Conservation (phyloP, 2,888 invertebrate genomes). For the Maniola hyperantus region DNA sequence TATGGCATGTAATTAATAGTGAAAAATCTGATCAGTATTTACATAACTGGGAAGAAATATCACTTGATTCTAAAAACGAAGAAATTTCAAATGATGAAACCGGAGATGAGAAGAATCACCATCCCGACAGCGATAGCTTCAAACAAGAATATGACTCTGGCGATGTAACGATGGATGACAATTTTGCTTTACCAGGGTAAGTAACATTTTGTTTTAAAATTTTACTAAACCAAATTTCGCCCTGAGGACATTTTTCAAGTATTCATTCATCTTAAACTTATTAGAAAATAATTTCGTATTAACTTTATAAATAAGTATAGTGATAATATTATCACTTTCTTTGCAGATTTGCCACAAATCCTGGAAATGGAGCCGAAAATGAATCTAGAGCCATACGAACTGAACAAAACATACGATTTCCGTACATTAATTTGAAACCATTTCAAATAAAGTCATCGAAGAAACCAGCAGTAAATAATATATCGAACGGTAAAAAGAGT, state of each 20-base stretch:
- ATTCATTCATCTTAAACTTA: neutral
- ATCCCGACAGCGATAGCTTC: slow-evolving; percentile 34
- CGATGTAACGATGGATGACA: slow-evolving; percentile 52
- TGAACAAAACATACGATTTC: slow-evolving; percentile 69
- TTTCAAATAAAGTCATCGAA: slow-evolving; percentile 68
- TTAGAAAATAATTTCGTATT: slow-evolving; percentile 2
- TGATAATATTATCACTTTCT: slow-evolving; percentile 36
- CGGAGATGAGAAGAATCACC: slow-evolving; percentile 29
- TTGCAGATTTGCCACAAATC: slow-evolving; percentile 67
- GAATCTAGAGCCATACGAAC: slow-evolving; percentile 76
- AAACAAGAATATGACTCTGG: slow-evolving; percentile 39
- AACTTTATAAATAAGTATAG: slow-evolving; percentile 16
- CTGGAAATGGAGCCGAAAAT: slow-evolving; percentile 71
- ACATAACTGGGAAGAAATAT: slow-evolving; percentile 65
- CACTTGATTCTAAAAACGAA: slow-evolving; percentile 47
- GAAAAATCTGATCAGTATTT: slow-evolving; percentile 63
- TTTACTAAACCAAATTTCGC: neutral
- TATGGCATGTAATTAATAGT: slow-evolving; percentile 76
- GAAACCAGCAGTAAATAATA: slow-evolving; percentile 49
- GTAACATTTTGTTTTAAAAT: neutral
- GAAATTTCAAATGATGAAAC: slow-evolving; percentile 33
- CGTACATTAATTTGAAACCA: slow-evolving; percentile 73
- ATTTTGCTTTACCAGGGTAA: slow-evolving; percentile 74
- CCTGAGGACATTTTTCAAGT: neutral
- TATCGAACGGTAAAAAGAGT: slow-evolving; percentile 59